Evolutionary conservation across 2,888 invertebrate genomes (phyloP).

Genomic region (Ophion slaviceki): DNA sequence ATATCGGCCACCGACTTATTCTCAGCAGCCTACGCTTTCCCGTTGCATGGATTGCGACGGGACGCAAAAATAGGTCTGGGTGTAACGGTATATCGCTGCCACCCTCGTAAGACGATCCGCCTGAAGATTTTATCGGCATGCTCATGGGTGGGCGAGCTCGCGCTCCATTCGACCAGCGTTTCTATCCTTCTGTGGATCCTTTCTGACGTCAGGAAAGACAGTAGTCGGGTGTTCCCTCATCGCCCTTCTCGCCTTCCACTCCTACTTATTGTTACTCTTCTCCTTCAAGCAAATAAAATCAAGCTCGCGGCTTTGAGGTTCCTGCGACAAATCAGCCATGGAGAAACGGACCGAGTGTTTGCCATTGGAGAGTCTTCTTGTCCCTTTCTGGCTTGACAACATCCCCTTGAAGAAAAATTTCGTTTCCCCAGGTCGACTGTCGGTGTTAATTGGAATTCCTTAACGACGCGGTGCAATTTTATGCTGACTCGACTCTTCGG

Average conservation of each 20-base stretch:
- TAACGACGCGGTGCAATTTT: conserved; percentile 51
- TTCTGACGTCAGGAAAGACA: conserved; percentile 32
- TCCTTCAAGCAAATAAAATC: conserved; percentile 4
- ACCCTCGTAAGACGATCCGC: conserved; percentile 40
- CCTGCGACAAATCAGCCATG: neutral
- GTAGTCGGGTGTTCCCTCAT: conserved; percentile 28
- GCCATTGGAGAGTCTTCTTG: neutral
- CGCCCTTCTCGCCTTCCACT: neutral
- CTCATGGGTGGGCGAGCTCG: neutral
- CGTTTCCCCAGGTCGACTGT: conserved; percentile 23
- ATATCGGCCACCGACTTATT: conserved; percentile 21
- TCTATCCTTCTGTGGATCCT: conserved; percentile 16
- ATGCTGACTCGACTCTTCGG: conserved; percentile 38
- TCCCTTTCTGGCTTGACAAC: neutral
- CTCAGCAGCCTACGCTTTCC: neutral
- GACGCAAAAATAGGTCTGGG: neutral
- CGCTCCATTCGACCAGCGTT: neutral
- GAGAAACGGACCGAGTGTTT: conserved; percentile 2
- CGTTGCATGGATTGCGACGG: neutral
- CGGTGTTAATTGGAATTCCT: conserved; percentile 63
- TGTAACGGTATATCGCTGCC: conserved; percentile 22
- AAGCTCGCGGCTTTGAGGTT: neutral
- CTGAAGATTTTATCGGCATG: conserved; percentile 53
- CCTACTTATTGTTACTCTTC: neutral
- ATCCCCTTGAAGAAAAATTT: neutral